phyloP scores from a whole-genome alignment of 2,113 vertebrate species.

The Callospermophilus lateralis region DNA sequence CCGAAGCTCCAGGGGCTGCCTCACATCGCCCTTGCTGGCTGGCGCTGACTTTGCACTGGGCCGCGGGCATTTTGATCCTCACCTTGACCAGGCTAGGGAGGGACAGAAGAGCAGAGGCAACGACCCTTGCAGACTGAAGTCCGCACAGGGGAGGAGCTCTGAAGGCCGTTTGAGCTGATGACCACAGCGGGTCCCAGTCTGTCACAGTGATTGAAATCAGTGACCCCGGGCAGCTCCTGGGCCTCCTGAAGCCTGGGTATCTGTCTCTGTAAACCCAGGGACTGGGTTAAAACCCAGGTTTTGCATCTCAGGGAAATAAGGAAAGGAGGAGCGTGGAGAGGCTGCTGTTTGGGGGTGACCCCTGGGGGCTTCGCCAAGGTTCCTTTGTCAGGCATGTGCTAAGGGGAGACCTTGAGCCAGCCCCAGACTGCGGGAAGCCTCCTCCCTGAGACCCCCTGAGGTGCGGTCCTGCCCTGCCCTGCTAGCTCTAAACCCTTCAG shows the following conservation, averaged over 20 bases:
- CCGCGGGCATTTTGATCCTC: background rate
- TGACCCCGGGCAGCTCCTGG: background rate
- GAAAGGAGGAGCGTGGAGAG: background rate
- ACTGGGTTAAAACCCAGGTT: too few species aligned
- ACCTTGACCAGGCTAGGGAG: background rate
- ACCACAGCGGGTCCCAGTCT: background rate
- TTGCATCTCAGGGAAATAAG: too few species aligned
- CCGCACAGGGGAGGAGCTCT: background rate
- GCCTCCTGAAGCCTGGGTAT: background rate
- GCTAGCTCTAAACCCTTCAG: too few species aligned
- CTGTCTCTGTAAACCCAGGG: background rate
- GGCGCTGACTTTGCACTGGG: background rate
- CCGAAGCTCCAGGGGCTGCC: background rate
- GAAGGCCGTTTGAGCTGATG: background rate
- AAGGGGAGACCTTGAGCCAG: too few species aligned
- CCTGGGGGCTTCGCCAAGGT: too few species aligned
- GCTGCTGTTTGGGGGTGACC: background rate
- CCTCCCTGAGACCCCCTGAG: too few species aligned
- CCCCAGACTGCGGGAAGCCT: too few species aligned
- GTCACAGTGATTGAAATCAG: background rate
- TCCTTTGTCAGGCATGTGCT: too few species aligned
- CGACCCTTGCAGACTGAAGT: background rate
- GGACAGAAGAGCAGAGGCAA: background rate
- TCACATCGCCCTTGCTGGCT: background rate
- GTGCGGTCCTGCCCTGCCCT: too few species aligned